A percentile compares a stretch with the other conserved stretches of the same genome.
These are phyloP conservation scores for Oreochromis aureus DNA, from an alignment of 2,113 vertebrate genomes.

Conservation along the genomic window DNA sequence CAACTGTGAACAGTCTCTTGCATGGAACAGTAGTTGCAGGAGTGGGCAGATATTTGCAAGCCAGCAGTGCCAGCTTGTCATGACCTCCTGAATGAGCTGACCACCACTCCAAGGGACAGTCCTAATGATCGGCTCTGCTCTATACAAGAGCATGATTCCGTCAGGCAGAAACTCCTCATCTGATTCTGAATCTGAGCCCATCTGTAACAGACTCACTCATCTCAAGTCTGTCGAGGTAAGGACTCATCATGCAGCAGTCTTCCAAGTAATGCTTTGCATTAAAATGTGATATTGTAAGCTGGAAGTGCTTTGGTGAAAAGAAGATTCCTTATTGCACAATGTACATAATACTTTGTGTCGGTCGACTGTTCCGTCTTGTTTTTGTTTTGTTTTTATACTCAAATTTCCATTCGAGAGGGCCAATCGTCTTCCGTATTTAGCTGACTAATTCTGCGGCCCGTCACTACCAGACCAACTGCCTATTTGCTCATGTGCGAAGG, in stretches of 20 bases:
- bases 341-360: not conserved
- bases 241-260: not conserved
- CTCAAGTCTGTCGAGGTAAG: not conserved
- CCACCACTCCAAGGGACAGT: not conserved
- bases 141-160: not conserved
- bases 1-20: not conserved
- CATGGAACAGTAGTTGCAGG: not conserved
- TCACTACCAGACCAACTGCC: not conserved
- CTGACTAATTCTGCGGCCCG: not conserved
- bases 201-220: not conserved
- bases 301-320: not conserved
- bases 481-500: not conserved
- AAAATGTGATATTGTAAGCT: not conserved
- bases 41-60: not conserved
- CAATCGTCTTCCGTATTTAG: not conserved
- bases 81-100: not conserved
- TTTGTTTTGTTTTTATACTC: not conserved
- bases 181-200: not conserved
- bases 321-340: not conserved
- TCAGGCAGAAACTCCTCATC: not conserved
- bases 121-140: not conserved
- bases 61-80: not conserved
- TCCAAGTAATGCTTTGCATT: not conserved
- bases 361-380: not conserved
- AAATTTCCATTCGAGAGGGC: not conserved